Base-by-base conservation (phyloP, 2,113 vertebrate genomes). In the Polypterus bichir region DNA sequence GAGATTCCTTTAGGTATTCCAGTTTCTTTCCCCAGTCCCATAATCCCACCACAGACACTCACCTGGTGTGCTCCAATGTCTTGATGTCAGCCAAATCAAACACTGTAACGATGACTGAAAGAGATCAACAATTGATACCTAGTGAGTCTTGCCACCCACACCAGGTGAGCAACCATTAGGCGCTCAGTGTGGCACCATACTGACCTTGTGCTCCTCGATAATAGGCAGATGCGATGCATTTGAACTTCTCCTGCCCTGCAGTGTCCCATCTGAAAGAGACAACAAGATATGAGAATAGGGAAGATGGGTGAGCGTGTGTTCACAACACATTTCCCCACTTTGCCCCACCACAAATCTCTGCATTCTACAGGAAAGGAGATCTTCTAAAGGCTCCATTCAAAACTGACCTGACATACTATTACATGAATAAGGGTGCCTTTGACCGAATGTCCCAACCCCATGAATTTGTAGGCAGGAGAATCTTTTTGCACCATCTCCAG, bases 191-290 rank as follows among this genome's bases (percentile, higher is more conserved):
- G 56, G 49, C 51, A 11, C 48, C 60, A 7, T 1, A 62, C 81
- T 82, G 66, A 95, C 93, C 90, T 71, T 93, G 88, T 65, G 93
- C 91, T 6, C 91, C 91, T 76, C 89, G 73, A 77, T 95, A 96
- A 75, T 96, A 97, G 49, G 91, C 85, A 60, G 91, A 91, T 3
- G 92, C 89, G 4, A 95, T 91, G 71, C 92, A 96, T 77, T 95
- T 97, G 80, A 97, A 96, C 76, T 93, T 96, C 66, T 97, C 93
- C 74, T 96, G 92, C 7, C 93, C 93, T 1, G 92, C 93, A 7
- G 93, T 97, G 78, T 97, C 93, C 93, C 93, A 96, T 79, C 93
- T 97, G 70, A 64, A 68, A 47, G 49, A 66, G 55, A 69, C 63
- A 69, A 57, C 64, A 57, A 60, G 54, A n/a, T 54, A 52, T 66